Evolutionary conservation across 2,888 invertebrate species (phyloP).

Genomic region (Brenthis ino): DNA sequence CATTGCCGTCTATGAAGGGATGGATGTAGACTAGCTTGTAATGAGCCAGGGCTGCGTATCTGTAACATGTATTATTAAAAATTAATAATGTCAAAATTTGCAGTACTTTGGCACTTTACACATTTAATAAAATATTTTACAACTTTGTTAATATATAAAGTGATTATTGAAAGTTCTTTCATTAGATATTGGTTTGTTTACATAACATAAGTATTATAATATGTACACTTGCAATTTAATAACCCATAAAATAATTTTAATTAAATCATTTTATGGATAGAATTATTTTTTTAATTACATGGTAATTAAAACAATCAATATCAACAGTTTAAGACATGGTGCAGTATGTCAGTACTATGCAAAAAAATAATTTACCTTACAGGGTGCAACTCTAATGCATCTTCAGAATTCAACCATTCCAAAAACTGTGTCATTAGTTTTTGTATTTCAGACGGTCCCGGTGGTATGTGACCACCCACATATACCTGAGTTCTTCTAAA

Average conservation of each 20-base stretch:
- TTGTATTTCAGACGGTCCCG: conserved; percentile 91
- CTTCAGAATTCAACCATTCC: conserved; percentile 96
- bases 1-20: conserved; percentile 98
- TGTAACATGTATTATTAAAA: conserved; percentile 50
- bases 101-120: neutral
- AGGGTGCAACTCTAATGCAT: conserved; percentile 92
- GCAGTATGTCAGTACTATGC: neutral
- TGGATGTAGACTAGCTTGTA: conserved; percentile 98
- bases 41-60: conserved; percentile 97
- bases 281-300: too few species aligned
- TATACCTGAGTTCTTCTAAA: conserved; percentile 95
- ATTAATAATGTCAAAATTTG: neutral
- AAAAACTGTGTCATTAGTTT: conserved; percentile 93
- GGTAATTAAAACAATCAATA: neutral
- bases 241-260: too few species aligned
- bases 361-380: conserved; percentile 81
- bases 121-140: too few species aligned
- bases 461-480: conserved; percentile 97
- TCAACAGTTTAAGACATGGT: too few species aligned
- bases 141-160: neutral
- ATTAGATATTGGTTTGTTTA: too few species aligned
- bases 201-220: too few species aligned
- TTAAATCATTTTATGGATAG: too few species aligned
- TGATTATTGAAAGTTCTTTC: too few species aligned
- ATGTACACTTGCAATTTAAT: too few species aligned